A percentile compares a stretch with the other conserved stretches of the same genome.
Conservation (phyloP, 2,113 vertebrate genomes). For the Bos indicus region DNA sequence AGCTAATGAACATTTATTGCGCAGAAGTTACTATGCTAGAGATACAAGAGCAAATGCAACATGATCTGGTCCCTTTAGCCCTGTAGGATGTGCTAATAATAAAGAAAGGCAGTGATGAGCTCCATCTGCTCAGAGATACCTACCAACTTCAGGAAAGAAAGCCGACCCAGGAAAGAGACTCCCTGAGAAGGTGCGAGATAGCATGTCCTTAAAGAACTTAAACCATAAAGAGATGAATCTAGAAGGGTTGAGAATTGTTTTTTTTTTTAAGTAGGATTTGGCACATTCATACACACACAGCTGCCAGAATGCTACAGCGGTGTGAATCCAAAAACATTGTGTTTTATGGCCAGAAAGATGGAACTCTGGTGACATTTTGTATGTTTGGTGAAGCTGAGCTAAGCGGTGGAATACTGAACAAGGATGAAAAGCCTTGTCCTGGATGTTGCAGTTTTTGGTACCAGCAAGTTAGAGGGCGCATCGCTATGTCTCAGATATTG, state of each 20-base stretch:
- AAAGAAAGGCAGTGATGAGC: background rate
- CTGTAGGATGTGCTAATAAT: background rate
- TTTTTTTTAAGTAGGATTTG: background rate
- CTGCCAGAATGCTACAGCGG: background rate
- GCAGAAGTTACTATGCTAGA: background rate
- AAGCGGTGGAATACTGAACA: background rate
- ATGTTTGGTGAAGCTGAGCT: background rate
- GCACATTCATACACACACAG: background rate
- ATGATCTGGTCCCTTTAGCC: background rate
- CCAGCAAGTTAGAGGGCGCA: slow-evolving; percentile 35
- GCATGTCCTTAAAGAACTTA: background rate
- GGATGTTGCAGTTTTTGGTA: slow-evolving; percentile 45
- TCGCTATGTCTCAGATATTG: slow-evolving; percentile 33
- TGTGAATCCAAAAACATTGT: background rate
- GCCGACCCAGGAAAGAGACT: background rate
- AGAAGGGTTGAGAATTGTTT: background rate
- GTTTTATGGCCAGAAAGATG: background rate
- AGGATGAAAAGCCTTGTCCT: background rate
- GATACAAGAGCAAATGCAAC: background rate
- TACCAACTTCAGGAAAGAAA: background rate
- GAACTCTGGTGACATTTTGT: background rate
- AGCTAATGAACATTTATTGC: background rate
- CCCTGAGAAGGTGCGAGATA: background rate
- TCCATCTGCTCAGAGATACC: background rate
- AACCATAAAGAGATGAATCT: background rate